Percentiles rank a stretch among this genome's conserved stretches.
phyloP scores from a whole-genome alignment of 2,113 vertebrate species.

The Sinocyclocheilus maitianheensis region DNA sequence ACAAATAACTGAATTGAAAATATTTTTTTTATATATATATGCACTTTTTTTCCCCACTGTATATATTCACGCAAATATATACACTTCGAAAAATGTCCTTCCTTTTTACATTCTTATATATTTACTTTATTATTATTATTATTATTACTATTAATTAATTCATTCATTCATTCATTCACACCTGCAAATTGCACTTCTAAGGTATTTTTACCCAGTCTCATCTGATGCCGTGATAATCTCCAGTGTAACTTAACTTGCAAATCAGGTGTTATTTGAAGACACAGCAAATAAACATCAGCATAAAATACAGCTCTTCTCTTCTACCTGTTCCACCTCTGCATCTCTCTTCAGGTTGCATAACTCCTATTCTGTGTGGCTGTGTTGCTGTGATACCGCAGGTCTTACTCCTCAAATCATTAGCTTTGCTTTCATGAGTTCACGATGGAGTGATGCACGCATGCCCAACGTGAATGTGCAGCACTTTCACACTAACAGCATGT shows the following conservation, averaged over 20 bases:
- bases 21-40: too few relatives aligned
- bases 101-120: too few relatives aligned
- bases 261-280: background rate
- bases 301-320: background rate
- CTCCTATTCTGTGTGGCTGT: background rate
- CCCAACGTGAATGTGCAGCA: background rate
- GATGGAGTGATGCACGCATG: background rate
- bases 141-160: too few relatives aligned
- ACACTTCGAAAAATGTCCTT: too few relatives aligned
- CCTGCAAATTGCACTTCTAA: background rate
- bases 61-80: background rate
- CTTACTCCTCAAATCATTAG: background rate
- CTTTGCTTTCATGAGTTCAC: background rate
- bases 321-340: background rate
- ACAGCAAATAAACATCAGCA: background rate
- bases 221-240: background rate
- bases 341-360: background rate
- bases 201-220: background rate
- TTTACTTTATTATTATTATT: too few relatives aligned
- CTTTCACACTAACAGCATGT: background rate
- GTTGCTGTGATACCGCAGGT: background rate
- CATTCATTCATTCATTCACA: too few relatives aligned
- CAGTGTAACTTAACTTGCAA: background rate
- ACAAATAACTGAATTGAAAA: background rate
- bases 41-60: too few relatives aligned